Evolutionary conservation across 1,140 invertebrate genomes (phyloP), one percentile per base, ranked within the genome.

Genomic region (Bicyclus anynana): DNA sequence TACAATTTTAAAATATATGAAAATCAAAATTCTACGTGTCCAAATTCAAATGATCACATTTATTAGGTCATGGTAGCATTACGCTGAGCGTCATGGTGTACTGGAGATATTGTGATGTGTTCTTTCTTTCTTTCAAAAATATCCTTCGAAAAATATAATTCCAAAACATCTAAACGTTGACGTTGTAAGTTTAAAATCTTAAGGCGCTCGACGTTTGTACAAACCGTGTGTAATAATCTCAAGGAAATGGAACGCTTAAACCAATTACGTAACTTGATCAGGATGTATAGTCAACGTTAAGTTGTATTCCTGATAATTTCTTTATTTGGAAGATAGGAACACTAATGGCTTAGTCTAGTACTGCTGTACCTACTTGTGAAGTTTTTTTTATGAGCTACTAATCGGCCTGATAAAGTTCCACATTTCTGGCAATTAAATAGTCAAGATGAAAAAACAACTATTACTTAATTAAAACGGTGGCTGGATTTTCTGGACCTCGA

Each of bases 221-320:
- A 1, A 21, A 0, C 18, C n/a, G 59, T 61, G 26, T 56, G 54
- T 27, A 9, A 27, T 6, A 40, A 18, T 40, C 33, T 56, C 27
- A 29, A 38, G 54, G 47, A 56, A 56, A 23, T 56, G 14, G 26
- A 38, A 14, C 16, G 37, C 9, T 10, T 56, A 26, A 55, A 40
- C 48, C n/a, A 53, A 35, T 53, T 54, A 47, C 59, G 42, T 46
- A 54, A 61, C 40, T 23, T 6, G 33, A 46, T 38, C 46, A 49
- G 29, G 40, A 37, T 46, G 14, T 12, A 42, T 38, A 40, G n/a
- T 33, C 29, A 40, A 27, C 20, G 18, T 38, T 46, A 58, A 2
- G 38, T 13, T 35, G 21, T 27, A 49, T 40, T 50, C 29, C 54
- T 23, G 16, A 55, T 55, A 47, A 38, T 26, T 48, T 48, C 53